Conservation (phyloP, 2,113 vertebrate genomes). For the Platichthys stellatus region DNA sequence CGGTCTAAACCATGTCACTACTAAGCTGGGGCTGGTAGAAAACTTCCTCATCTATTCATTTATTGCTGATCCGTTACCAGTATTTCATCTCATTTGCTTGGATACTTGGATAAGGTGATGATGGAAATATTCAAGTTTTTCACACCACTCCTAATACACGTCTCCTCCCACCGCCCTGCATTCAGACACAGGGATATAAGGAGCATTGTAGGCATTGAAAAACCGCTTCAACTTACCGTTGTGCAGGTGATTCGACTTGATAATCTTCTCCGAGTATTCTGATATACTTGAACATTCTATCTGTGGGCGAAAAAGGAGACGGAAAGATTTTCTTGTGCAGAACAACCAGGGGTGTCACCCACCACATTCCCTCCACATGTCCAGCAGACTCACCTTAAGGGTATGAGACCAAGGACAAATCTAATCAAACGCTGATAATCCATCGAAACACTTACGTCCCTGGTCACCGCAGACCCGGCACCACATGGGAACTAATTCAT, state of each 20-base stretch:
- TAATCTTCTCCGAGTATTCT: conserved; percentile 98
- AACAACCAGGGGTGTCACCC: background rate
- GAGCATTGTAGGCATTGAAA: background rate
- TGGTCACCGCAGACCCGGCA: background rate
- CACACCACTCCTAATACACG: conserved; percentile 26
- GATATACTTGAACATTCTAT: conserved; percentile 99
- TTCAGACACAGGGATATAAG: conserved; percentile 13
- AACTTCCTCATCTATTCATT: no score
- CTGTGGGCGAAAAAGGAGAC: conserved; percentile 74
- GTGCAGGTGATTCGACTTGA: conserved; percentile 97
- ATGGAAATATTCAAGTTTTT: conserved; percentile 48
- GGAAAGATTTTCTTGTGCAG: background rate
- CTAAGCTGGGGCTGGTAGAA: no score
- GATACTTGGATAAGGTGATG: conserved; percentile 13
- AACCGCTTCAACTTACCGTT: conserved; percentile 85
- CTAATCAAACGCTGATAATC: conserved; percentile 43
- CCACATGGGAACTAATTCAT: conserved; percentile 17
- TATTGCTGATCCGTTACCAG: no score
- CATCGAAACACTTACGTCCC: conserved; percentile 26
- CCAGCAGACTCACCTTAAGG: conserved; percentile 18
- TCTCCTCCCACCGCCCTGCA: background rate
- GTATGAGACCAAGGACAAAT: conserved; percentile 20
- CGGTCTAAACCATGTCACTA: no score
- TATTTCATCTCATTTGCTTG: no score
- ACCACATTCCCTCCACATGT: background rate